Percentiles rank a stretch among this genome's conserved stretches.
Conservation (phyloP, 1,140 invertebrate species). For the Drosophila nigrodunni region DNA sequence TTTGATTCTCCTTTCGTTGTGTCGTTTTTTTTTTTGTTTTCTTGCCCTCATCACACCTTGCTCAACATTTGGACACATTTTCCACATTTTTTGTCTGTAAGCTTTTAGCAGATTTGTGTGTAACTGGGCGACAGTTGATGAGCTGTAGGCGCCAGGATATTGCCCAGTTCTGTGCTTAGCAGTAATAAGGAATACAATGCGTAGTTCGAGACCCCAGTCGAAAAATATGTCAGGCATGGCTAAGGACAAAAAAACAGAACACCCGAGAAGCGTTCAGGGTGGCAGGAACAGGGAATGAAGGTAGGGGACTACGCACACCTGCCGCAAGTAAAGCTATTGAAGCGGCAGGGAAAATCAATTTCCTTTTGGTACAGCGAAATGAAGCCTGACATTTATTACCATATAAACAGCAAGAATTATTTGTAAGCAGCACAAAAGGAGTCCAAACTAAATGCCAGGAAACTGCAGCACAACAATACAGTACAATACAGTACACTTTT, state of each 20-base stretch:
- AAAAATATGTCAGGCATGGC: slow-evolving; percentile 22
- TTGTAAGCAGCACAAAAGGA: slow-evolving; percentile 47
- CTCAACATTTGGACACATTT: slow-evolving; percentile 50
- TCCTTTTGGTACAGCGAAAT: slow-evolving; percentile 58
- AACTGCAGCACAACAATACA: slow-evolving; percentile 72
- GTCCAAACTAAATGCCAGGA: slow-evolving; percentile 50
- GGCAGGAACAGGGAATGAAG: neutral
- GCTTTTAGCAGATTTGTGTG: slow-evolving; percentile 47
- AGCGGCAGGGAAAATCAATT: slow-evolving; percentile 77
- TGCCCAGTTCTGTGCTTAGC: slow-evolving; percentile 26
- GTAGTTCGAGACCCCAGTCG: slow-evolving; percentile 16
- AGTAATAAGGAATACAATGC: slow-evolving; percentile 36
- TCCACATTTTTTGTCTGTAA: slow-evolving; percentile 30
- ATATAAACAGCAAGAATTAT: slow-evolving; percentile 74
- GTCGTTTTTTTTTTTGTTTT: neutral
- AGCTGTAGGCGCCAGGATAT: slow-evolving; percentile 36
- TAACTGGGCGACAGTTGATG: slow-evolving; percentile 53
- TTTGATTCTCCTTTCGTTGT: slow-evolving; percentile 44
- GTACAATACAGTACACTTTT: slow-evolving; percentile 40
- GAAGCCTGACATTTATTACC: slow-evolving; percentile 78
- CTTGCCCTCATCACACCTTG: slow-evolving; percentile 32
- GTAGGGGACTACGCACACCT: neutral
- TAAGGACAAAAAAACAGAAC: slow-evolving; percentile 18
- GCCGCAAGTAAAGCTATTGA: slow-evolving; percentile 36
- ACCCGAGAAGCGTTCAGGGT: neutral